Conservation (phyloP, 2,113 vertebrate genomes). For the Cheirogaleus medius region DNA sequence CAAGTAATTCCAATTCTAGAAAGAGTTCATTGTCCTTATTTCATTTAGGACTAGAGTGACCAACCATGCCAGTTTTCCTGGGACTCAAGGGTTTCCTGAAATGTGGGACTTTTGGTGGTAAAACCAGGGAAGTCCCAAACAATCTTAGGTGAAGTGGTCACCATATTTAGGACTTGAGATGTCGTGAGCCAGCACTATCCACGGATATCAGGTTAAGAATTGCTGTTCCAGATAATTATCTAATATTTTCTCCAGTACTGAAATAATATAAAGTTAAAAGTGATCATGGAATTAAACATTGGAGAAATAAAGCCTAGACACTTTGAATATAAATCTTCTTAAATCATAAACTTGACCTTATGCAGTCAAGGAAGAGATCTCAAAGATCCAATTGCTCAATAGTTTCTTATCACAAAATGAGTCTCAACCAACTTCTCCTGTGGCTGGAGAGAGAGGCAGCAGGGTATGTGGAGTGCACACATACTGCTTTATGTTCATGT, state of each 20-base stretch:
- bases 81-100: not conserved
- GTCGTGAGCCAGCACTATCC: not conserved
- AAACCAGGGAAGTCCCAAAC: not conserved
- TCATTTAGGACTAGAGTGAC: not conserved
- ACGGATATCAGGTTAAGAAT: not conserved
- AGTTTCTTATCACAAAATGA: conserved; percentile 1
- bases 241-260: not conserved
- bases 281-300: not conserved
- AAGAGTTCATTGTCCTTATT: not conserved
- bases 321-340: not conserved
- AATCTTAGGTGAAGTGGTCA: not conserved
- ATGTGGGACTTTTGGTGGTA: not conserved
- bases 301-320: not conserved
- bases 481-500: not conserved
- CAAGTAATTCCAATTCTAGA: not conserved
- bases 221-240: not conserved
- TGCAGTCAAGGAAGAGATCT: not conserved
- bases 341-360: not conserved
- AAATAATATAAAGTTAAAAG: conserved; percentile 16
- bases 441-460: not conserved
- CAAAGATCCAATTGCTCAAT: not conserved
- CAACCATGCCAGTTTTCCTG: not conserved
- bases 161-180: not conserved
- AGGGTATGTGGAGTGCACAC: too few relatives aligned
- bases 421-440: not conserved